Percentiles rank a stretch among this genome's conserved stretches.
phyloP scores from a whole-genome alignment of 1,140 invertebrate genomes.

The Adoxophyes honmai region DNA sequence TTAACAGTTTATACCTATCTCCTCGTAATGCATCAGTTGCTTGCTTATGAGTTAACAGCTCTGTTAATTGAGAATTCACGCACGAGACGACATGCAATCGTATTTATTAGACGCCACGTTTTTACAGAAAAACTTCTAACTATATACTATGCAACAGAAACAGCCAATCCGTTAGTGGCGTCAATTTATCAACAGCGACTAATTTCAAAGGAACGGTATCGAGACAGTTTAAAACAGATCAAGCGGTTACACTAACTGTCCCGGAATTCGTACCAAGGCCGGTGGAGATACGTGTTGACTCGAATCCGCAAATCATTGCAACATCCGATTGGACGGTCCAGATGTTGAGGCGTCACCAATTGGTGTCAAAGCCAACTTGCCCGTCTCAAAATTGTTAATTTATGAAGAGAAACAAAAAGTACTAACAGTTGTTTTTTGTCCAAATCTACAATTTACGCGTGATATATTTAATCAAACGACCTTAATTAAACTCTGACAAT shows the following conservation, averaged over 20 bases:
- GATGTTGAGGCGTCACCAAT: background rate
- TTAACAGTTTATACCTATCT: background rate
- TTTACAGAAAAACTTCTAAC: too few relatives aligned
- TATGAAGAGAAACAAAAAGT: too few relatives aligned
- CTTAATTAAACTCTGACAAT: too few relatives aligned
- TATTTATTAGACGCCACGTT: background rate
- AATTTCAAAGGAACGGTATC: slow-evolving; percentile 38
- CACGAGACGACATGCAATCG: background rate
- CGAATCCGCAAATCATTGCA: slow-evolving; percentile 15
- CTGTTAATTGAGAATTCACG: background rate
- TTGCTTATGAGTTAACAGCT: slow-evolving; percentile 3
- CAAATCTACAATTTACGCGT: background rate
- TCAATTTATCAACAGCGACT: slow-evolving; percentile 23
- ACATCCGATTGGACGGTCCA: background rate
- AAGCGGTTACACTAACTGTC: slow-evolving; percentile 48
- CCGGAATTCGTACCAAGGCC: slow-evolving; percentile 50
- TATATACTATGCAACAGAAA: too few relatives aligned
- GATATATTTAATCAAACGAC: background rate
- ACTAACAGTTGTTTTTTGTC: too few relatives aligned
- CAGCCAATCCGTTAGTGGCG: slow-evolving; percentile 26
- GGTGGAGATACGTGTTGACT: slow-evolving; percentile 30
- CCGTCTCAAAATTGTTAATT: too few relatives aligned
- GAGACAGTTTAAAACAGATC: slow-evolving; percentile 33
- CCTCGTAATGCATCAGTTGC: background rate
- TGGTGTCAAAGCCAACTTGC: background rate